Conservation (phyloP, 2,113 vertebrate genomes). For the Chunga burmeisteri region DNA sequence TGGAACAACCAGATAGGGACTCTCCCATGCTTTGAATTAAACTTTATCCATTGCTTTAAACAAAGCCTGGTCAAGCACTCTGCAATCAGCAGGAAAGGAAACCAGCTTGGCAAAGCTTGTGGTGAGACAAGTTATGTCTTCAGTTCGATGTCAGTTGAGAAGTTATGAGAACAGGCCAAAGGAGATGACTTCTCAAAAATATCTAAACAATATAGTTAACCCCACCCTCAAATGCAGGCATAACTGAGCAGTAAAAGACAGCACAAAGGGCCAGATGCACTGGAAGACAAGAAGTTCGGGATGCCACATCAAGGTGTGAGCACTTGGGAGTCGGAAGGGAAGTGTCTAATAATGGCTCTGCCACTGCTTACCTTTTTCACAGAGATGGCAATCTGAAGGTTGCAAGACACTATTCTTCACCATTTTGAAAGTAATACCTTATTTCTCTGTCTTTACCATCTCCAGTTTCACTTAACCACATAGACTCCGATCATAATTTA, state of each 20-base stretch:
- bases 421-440: background rate
- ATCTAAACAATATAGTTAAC: background rate
- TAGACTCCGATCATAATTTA: background rate
- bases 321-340: background rate
- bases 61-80: rapidly evolving
- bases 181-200: background rate
- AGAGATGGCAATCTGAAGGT: background rate
- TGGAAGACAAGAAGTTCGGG: background rate
- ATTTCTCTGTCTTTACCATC: background rate
- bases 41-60: background rate
- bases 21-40: background rate
- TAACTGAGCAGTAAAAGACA: background rate
- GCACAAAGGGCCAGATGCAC: background rate
- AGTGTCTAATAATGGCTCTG: background rate
- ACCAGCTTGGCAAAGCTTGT: background rate
- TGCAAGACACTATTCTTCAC: background rate
- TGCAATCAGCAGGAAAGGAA: background rate
- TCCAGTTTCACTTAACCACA: background rate
- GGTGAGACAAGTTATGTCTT: background rate
- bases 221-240: rapidly evolving
- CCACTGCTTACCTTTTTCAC: background rate
- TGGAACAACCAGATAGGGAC: background rate
- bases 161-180: background rate
- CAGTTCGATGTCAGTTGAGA: background rate
- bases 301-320: background rate